Base-by-base conservation (phyloP, 2,888 invertebrate species). In the Cephus pulcher region DNA sequence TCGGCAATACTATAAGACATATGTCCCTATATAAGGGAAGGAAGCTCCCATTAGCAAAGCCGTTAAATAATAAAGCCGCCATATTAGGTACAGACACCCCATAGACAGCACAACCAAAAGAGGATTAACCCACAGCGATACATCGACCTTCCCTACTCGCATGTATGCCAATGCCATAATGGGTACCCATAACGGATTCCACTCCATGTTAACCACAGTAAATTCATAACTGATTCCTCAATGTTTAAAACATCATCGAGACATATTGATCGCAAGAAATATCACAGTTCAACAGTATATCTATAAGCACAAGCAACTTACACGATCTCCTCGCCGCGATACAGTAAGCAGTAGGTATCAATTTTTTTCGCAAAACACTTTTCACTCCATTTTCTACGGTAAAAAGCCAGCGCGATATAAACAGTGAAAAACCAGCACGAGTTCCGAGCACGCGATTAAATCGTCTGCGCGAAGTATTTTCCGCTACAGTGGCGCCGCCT, bases 41-140 rank as follows among this genome's bases (percentile, higher is more conserved):
- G 23, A 15, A 56, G 56, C 56, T 86, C 86, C 89, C 87, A 89
- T 88, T 88, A 87, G 86, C 23, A 56, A 84, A 83, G 82, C 88
- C 86, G 89, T 89, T 90, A 89, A 90, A 90, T 90, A 89, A 90
- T 90, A 87, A 89, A 88, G 82, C 84, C 86, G 84, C 83, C 86
- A 86, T 89, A 86, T 87, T 89, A 87, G 85, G 81, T 80, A 83
- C 81, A 82, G 81, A 82, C 84, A 84, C 85, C 87, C 87, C 80
- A 84, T 83, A 87, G 85, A 79, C 81, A 82, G 80, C 78, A 82
- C 82, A 84, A 85, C 83, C 85, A 83, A 82, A 81, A 83, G 83
- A 87, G 87, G 88, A 88, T 88, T 89, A 88, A 88, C 88, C 88
- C 86, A 86, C 84, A 88, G 84, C 86, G 88, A 88, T 89, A 88